Evolutionary conservation across 2,888 invertebrate species (phyloP).

Genomic region (Eilema depressum): DNA sequence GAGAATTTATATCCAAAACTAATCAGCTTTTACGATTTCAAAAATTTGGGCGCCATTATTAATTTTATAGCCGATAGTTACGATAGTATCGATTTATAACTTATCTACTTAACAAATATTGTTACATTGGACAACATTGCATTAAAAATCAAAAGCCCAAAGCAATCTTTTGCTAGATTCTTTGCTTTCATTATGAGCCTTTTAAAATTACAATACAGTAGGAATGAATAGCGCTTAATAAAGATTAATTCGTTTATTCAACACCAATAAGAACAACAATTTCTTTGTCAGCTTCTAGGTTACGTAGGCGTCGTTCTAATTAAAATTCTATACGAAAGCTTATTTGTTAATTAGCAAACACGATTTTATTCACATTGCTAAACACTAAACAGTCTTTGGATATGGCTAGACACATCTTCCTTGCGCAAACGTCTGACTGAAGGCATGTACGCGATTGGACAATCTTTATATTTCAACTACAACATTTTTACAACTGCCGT

Average conservation of each 20-base stretch:
- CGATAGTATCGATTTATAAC: background rate
- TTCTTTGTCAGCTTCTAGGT: conserved; percentile 40
- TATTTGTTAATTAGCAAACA: conserved; percentile 50
- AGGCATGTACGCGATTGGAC: conserved; percentile 39
- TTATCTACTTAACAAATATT: background rate
- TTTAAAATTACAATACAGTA: background rate
- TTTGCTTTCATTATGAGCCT: background rate
- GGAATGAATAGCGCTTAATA: conserved; percentile 21
- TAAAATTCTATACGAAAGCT: conserved; percentile 45
- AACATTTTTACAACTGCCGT: conserved; percentile 16
- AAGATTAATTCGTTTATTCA: conserved; percentile 38
- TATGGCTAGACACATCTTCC: conserved; percentile 66
- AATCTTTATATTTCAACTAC: conserved; percentile 19
- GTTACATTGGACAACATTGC: background rate
- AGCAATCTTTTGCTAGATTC: background rate
- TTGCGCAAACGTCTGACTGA: conserved; percentile 70
- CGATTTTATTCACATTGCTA: conserved; percentile 59
- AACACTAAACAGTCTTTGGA: conserved; percentile 60
- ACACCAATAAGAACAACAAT: conserved; percentile 39
- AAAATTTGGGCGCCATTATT: background rate
- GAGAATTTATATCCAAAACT: background rate
- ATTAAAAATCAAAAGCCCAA: background rate
- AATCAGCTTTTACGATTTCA: conserved; percentile 3
- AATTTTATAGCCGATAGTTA: background rate
- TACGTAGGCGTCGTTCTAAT: conserved; percentile 43